Base-by-base conservation (phyloP, 2,113 vertebrate genomes). In the Syngnathus typhle region DNA sequence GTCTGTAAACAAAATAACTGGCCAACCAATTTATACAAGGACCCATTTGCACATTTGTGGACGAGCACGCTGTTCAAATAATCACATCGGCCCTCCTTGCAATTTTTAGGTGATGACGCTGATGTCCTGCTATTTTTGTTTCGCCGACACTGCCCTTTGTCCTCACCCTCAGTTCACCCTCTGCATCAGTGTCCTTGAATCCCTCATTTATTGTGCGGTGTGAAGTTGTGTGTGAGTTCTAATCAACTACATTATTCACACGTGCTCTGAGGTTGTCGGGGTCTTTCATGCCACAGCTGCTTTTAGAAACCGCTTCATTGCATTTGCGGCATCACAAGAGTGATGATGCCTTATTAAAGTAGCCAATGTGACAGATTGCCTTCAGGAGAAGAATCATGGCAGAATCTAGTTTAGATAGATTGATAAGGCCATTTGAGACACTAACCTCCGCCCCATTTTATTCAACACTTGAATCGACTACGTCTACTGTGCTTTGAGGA, bases 221-320 rank as follows among this genome's bases (percentile, higher is more conserved):
- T 59, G 60, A 65, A n/a, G n/a, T n/a, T n/a, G n/a, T n/a, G n/a
- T n/a, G n/a, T n/a, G n/a, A 64, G 59, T 69, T 67, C 58, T 55
- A 64, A 67, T 60, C 10, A 38, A 51, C 75, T 88, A 81, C 88
- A 88, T 89, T 85, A 88, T 88, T 88, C 83, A 90, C 78, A 66
- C 64, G 65, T 67, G 72, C 76, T 84, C 61, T 85, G 77, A 81
- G 76, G 69, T 62, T 66, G 60, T n/a, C 64, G 47, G 44, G 62
- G 54, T 70, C n/a, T 10, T 59, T 38, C 55, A 77, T 68, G 39
- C 38, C 60, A 6, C 51, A 60, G 60, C 60, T 46, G 27, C 65
- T 82, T 84, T 80, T 77, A 79, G 78, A 82, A 68, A 43, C 3
- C 4, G 67, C 37, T 56, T 21, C 68, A 64, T 67, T 73, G 69